Evolutionary conservation across 2,888 invertebrate genomes (phyloP), one percentile per base, ranked within the genome.

Genomic region (Eubasilissa splendida): DNA sequence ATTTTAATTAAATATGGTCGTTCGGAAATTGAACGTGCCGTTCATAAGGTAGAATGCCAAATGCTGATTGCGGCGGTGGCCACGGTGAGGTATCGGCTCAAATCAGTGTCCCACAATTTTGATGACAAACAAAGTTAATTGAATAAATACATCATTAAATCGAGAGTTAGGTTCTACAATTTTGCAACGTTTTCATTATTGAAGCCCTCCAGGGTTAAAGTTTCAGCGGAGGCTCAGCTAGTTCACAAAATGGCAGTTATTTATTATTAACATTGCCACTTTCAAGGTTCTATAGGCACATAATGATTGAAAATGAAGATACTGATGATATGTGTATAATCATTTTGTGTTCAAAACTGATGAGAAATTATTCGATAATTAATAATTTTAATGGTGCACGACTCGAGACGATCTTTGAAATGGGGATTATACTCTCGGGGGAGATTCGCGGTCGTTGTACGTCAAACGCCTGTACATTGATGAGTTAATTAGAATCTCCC

Each of bases 101-200:
- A 10, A 63, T 63, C 63, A 63, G 12, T 12, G n/a, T 42, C 31
- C 63, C 31, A 33, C 63, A 63, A 63, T 33, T 33, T 42, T 42
- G 63, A 63, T 33, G 63, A 12, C 33, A 63, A 63, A 63, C 33
- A 63, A 33, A 4, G 11, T 63, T 63, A 63, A 63, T 63, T 63
- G 63, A 63, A 63, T 63, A 12, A 63, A 63, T 63, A 63, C 33
- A 63, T 63, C 63, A 63, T 63, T 63, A 63, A 63, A 63, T n/a
- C 3, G 9, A 63, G 33, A 31, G 33, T 22, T 12, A 12, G 63
- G 4, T 7, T 5, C 42, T 42, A 42, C 42, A 42, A 31, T 33
- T 63, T 33, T 12, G 33, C 63, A 12, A 8, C 63, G 63, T 63
- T 42, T 33, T 63, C 63, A 63, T 11, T 33, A 7, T 63, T 33